These are phyloP conservation scores for Bos taurus DNA, from an alignment of 2,113 vertebrate species.

Conservation along the genomic window DNA sequence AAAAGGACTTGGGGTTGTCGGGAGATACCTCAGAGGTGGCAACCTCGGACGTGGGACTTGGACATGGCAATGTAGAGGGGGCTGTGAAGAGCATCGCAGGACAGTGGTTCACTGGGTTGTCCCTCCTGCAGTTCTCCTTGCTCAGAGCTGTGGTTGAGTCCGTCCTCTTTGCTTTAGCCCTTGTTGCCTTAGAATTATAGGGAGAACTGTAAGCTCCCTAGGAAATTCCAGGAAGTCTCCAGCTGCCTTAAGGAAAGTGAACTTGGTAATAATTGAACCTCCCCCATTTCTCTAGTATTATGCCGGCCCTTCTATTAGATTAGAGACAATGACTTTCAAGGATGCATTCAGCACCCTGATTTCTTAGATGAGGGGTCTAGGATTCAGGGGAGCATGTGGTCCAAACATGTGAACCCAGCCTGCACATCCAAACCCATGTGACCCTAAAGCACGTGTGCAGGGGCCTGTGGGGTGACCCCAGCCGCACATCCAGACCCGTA, in stretches of 20 bases:
- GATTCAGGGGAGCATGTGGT: neutral
- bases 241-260: neutral
- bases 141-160: neutral
- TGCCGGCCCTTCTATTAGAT: neutral
- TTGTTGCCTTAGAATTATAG: neutral
- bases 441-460: neutral
- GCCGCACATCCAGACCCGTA: neutral
- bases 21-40: neutral
- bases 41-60: neutral
- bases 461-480: neutral
- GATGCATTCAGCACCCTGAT: neutral
- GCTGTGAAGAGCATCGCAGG: rapidly evolving
- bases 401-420: neutral
- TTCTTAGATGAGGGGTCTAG: neutral
- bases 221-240: neutral
- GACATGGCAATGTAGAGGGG: neutral
- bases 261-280: neutral
- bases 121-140: neutral
- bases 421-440: neutral
- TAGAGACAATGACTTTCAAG: neutral
- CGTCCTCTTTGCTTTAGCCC: neutral
- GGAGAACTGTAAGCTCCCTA: neutral
- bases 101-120: neutral
- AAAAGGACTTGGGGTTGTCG: neutral
- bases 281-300: neutral